Evolutionary conservation across 2,113 vertebrate species (phyloP).

Genomic region (Notiomystis cincta): DNA sequence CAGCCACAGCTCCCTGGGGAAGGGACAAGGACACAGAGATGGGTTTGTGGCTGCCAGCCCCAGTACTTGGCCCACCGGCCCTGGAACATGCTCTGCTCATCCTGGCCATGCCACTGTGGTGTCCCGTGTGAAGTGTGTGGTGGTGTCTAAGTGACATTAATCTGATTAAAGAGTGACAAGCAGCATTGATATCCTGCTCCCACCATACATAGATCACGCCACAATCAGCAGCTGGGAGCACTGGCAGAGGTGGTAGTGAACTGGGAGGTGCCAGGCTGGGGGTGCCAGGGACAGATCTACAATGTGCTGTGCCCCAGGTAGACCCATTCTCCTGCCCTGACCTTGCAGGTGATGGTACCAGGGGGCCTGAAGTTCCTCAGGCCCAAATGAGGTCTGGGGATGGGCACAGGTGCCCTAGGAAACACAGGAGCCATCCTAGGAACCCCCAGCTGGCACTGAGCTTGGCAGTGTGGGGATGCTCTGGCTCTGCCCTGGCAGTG

Average conservation of each 20-base stretch:
- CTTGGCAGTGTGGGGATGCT: neutral
- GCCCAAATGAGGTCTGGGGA: neutral
- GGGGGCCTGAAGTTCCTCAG: neutral
- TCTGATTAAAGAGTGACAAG: neutral
- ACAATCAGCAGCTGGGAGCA: slow-evolving; percentile 9
- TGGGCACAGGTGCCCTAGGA: neutral
- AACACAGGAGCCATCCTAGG: neutral
- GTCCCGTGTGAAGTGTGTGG: neutral
- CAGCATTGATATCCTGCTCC: neutral
- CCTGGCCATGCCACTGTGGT: rapidly evolving
- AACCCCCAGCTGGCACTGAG: neutral
- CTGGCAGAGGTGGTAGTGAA: neutral
- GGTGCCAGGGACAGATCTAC: neutral
- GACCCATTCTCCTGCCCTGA: neutral
- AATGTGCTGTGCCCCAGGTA: neutral
- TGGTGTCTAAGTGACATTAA: neutral
- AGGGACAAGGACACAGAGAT: neutral
- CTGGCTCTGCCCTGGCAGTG: rapidly evolving
- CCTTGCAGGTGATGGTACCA: no score
- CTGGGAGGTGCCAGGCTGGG: neutral
- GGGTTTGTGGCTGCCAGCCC: neutral
- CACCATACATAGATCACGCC: rapidly evolving
- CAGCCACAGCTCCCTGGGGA: neutral
- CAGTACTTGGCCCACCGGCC: no score
- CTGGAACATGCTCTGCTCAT: neutral